Base-by-base conservation (phyloP, 2,113 vertebrate genomes). In the Thalassoma bifasciatum region DNA sequence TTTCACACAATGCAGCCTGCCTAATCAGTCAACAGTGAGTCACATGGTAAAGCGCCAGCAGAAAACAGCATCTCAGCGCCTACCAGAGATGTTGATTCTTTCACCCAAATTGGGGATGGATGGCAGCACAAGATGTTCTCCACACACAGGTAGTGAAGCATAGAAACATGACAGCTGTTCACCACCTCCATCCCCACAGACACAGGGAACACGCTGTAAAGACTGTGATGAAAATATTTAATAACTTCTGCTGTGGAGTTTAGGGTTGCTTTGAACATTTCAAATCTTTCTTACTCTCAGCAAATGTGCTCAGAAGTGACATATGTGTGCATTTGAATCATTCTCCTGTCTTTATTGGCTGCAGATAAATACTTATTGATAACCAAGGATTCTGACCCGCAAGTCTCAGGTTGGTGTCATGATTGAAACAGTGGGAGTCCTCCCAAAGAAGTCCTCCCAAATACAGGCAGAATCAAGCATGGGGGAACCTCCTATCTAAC, bases 121-220 rank as follows among this genome's bases (percentile, higher is more conserved):
- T 22, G 62, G 66, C 49, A 58, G 69, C 50, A 46, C 30, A 38
- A 76, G 47, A 74, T 64, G 34, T 75, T 51, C 36, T 50, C 30
- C 17, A 52, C 4, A 10, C 51, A 53, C 46, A 19, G 24, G 71
- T 44, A 44, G 61, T 24, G 40, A 70, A 42, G 62, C 72, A 23
- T 61, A 76, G 51, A 57, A 66, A 74, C 72, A 64, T 51, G 72
- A 65, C 7, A 26, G 56, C 49, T 66, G 47, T 14, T 74, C 69
- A 40, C 57, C 52, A 40, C 66, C 71, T 24, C 21, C 24, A 44
- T 21, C 49, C 36, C 36, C 42, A 19, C 49, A 47, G 52, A 60
- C 47, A 34, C 16, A 17, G 26, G 30, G 7, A 49, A 23, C 13
- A 38, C 4, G 22, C 26, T 47, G 66, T 19, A 67, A 60, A 40